phyloP scores from a whole-genome alignment of 2,888 invertebrate genomes.

The Oegoconia quadripuncta region DNA sequence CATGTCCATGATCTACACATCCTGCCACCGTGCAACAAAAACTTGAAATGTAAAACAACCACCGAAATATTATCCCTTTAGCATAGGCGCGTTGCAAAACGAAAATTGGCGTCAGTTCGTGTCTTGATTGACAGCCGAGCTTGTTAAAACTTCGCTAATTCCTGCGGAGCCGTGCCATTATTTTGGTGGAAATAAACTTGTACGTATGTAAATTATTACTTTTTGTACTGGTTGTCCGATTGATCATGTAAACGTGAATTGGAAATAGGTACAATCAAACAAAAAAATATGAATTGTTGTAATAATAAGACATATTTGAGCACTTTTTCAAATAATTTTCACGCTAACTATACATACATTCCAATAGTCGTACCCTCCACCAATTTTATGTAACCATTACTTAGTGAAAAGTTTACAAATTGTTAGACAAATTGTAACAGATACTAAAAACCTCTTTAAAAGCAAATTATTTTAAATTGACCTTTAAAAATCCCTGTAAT shows the following conservation, averaged over 20 bases:
- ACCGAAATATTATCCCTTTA: slow-evolving; percentile 12
- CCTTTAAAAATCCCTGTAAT: too few relatives aligned
- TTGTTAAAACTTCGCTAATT: slow-evolving; percentile 16
- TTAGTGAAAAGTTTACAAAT: too few relatives aligned
- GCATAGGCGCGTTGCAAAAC: slow-evolving; percentile 6
- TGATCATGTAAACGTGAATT: neutral
- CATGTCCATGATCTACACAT: slow-evolving; percentile 13
- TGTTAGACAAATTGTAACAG: too few relatives aligned
- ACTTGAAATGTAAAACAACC: slow-evolving; percentile 10
- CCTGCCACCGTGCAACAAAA: slow-evolving; percentile 10
- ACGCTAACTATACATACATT: too few relatives aligned
- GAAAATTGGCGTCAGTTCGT: slow-evolving; percentile 3
- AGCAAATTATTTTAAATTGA: too few relatives aligned
- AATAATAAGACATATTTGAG: too few relatives aligned
- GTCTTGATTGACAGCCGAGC: slow-evolving; percentile 15
- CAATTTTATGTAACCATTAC: too few relatives aligned
- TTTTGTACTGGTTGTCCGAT: neutral
- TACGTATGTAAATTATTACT: neutral
- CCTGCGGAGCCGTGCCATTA: neutral
- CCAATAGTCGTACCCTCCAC: too few relatives aligned
- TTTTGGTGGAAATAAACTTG: neutral
- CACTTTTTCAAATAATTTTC: too few relatives aligned
- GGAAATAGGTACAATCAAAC: too few relatives aligned
- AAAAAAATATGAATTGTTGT: too few relatives aligned
- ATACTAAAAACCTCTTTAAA: too few relatives aligned